A percentile compares a stretch with the other conserved stretches of the same genome.
Conservation (phyloP, 2,113 vertebrate genomes). For the Taxidea taxus region DNA sequence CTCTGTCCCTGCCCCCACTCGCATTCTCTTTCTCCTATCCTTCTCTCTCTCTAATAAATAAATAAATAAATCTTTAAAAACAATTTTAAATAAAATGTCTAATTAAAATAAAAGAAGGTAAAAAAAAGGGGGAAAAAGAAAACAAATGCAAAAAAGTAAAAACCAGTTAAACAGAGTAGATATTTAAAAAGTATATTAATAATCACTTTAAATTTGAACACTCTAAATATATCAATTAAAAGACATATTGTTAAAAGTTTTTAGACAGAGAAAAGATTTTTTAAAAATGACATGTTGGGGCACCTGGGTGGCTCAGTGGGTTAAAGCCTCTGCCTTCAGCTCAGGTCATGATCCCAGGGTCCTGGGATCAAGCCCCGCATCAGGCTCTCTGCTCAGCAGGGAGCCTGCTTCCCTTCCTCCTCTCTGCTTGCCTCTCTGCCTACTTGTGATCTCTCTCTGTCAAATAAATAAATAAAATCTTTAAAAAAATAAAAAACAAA, state of each 20-base stretch:
- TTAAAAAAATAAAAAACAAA: no score
- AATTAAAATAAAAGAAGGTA: not conserved
- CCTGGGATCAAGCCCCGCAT: no score
- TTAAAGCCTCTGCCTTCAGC: no score
- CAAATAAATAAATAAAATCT: no score
- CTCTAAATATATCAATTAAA: not conserved
- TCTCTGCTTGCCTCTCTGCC: no score
- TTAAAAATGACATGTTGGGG: not conserved
- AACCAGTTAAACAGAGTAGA: not conserved
- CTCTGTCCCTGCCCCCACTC: not conserved
- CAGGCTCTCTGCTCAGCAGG: no score
- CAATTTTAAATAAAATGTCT: not conserved
- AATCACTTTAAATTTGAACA: not conserved
- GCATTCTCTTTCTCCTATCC: not conserved
- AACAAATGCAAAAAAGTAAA: not conserved
- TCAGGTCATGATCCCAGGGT: no score
- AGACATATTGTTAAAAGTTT: no score
- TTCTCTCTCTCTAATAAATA: not conserved
- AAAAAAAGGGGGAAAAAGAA: not conserved
- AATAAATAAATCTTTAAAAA: not conserved
- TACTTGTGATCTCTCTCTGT: no score
- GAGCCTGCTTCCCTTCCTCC: no score
- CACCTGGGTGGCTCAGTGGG: no score
- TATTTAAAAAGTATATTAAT: not conserved
- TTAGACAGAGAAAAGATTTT: not conserved